Evolutionary conservation across 1,140 invertebrate genomes (phyloP).

Genomic region (Delia radicum): DNA sequence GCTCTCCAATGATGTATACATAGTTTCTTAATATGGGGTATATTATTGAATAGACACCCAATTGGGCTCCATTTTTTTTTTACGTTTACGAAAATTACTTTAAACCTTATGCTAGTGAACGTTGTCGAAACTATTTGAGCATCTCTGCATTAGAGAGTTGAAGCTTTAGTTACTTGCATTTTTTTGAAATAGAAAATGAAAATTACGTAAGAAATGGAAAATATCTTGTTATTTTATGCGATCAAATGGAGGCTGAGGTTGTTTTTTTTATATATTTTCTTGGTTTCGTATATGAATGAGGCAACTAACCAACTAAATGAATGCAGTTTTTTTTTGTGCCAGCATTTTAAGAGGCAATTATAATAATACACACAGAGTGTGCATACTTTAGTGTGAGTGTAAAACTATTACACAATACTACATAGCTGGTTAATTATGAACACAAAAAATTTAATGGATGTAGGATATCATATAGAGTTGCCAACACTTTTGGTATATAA

Average conservation of each 20-base stretch:
- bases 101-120: no score
- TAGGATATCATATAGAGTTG: neutral
- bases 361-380: neutral
- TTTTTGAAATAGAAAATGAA: neutral
- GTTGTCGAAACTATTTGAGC: no score
- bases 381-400: neutral
- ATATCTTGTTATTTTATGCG: neutral
- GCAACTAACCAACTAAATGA: neutral
- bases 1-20: no score
- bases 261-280: no score
- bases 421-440: conserved; percentile 20
- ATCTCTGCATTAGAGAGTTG: neutral
- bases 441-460: neutral
- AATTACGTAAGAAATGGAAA: neutral
- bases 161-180: no score
- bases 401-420: conserved; percentile 10
- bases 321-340: neutral
- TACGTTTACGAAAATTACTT: no score
- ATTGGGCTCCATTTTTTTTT: no score
- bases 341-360: neutral
- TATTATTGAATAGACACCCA: no score
- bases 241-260: neutral
- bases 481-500: neutral
- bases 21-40: no score
- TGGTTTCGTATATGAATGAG: no score